Evolutionary conservation across 2,888 invertebrate species (phyloP).

Genomic region (Tipula unca): DNA sequence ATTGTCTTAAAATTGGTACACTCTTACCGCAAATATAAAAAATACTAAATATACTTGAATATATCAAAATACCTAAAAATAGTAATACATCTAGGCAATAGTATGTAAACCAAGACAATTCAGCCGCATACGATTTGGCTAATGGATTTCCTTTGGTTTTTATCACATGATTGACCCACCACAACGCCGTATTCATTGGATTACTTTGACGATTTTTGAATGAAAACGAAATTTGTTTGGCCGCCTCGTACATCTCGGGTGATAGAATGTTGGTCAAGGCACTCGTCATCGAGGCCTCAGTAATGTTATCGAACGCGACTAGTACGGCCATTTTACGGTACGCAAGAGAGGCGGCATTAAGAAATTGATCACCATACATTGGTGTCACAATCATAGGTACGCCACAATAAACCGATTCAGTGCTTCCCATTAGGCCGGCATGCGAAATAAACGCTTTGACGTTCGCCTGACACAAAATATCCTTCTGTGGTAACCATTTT

Average conservation of each 20-base stretch:
- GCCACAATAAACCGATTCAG: conserved; percentile 54
- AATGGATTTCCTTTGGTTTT: conserved; percentile 47
- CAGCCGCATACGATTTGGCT: conserved; percentile 39
- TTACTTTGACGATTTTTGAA: conserved; percentile 46
- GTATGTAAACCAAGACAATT: conserved; percentile 43
- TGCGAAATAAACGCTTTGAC: conserved; percentile 59
- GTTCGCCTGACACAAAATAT: conserved; percentile 60
- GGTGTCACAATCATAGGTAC: conserved; percentile 56
- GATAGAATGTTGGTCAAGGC: conserved; percentile 41
- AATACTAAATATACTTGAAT: background rate
- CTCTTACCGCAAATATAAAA: background rate
- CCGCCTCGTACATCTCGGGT: conserved; percentile 28
- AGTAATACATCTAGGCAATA: conserved; percentile 44
- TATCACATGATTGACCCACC: conserved; percentile 57
- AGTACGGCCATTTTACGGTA: conserved; percentile 47
- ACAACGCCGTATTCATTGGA: conserved; percentile 49
- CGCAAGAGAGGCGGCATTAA: conserved; percentile 46
- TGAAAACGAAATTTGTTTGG: conserved; percentile 42
- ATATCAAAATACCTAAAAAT: background rate
- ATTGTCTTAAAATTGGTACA: background rate
- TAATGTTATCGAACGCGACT: conserved; percentile 43
- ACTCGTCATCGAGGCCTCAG: conserved; percentile 41
- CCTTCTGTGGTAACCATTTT: conserved; percentile 62
- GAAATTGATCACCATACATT: conserved; percentile 55
- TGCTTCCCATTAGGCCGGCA: conserved; percentile 58